A percentile compares a stretch with the other conserved stretches of the same genome.
Evolutionary conservation across 2,113 vertebrate genomes (phyloP).

Genomic region (Sorex fumeus): DNA sequence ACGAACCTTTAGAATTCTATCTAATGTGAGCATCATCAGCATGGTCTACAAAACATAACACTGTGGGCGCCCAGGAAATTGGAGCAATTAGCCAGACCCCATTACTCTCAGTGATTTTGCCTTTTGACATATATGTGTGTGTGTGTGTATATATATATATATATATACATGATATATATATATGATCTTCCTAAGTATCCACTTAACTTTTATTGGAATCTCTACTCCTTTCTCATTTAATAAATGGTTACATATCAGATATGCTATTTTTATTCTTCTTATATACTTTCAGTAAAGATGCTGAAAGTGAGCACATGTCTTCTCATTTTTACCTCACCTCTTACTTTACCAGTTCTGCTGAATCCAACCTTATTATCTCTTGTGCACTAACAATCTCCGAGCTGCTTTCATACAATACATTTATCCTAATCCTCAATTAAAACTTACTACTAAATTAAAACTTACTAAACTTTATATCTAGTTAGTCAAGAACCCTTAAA

Average conservation of each 20-base stretch:
- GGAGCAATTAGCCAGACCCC: neutral
- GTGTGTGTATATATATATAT: too few relatives aligned
- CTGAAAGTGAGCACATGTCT: neutral
- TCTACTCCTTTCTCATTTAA: neutral
- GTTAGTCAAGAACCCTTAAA: neutral
- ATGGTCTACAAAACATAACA: neutral
- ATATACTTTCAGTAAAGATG: neutral
- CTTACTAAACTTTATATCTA: neutral
- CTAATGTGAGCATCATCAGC: neutral
- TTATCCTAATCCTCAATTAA: neutral
- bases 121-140: slow-evolving; percentile 2
- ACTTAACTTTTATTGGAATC: neutral
- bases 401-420: neutral
- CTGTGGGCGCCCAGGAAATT: neutral
- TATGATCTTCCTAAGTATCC: neutral
- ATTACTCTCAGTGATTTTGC: neutral
- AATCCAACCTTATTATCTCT: neutral
- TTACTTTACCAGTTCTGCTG: neutral
- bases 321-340: neutral
- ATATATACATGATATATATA: too few relatives aligned
- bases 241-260: neutral
- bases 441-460: neutral
- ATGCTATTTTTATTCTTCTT: neutral
- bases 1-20: neutral
- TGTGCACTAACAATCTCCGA: neutral